These are phyloP conservation scores for Pampus argenteus DNA, from an alignment of 2,797 vertebrate genomes.

Conservation along the genomic window DNA sequence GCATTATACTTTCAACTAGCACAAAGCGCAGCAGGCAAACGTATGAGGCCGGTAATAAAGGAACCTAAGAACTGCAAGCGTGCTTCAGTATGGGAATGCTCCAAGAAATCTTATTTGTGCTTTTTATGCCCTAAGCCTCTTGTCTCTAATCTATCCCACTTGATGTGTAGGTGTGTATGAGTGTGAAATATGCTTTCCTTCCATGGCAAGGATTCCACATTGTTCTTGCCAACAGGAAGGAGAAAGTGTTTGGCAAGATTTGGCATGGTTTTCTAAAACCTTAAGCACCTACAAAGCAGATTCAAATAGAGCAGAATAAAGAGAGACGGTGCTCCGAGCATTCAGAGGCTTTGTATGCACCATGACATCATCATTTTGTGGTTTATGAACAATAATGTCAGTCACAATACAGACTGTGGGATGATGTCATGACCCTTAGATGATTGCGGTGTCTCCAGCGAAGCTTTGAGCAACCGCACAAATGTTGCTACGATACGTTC, in stretches of 20 bases:
- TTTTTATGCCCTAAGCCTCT: slow-evolving; percentile 77
- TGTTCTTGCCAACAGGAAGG: slow-evolving; percentile 73
- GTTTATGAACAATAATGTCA: slow-evolving; percentile 60
- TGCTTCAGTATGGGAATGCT: slow-evolving; percentile 54
- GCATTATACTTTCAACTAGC: slow-evolving; percentile 37
- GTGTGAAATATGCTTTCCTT: slow-evolving; percentile 76
- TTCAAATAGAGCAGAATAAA: slow-evolving; percentile 48
- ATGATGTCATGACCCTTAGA: slow-evolving; percentile 52
- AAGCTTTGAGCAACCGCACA: slow-evolving; percentile 37
- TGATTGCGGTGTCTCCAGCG: slow-evolving; percentile 43
- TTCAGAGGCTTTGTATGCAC: slow-evolving; percentile 46
- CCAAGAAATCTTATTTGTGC: slow-evolving; percentile 74
- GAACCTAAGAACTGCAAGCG: slow-evolving; percentile 38
- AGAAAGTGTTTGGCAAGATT: slow-evolving; percentile 62
- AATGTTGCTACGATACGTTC: neutral
- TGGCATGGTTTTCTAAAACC: slow-evolving; percentile 47
- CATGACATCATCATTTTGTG: slow-evolving; percentile 64
- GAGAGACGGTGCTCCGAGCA: slow-evolving; percentile 42
- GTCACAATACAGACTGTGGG: slow-evolving; percentile 57
- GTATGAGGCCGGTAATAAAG: slow-evolving; percentile 49
- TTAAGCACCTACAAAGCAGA: slow-evolving; percentile 51
- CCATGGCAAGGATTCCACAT: slow-evolving; percentile 58
- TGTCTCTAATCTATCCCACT: slow-evolving; percentile 78
- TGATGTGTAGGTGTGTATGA: slow-evolving; percentile 75
- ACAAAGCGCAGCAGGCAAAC: slow-evolving; percentile 61